phyloP scores from a whole-genome alignment of 2,113 vertebrate genomes.

The Alouatta palliata region DNA sequence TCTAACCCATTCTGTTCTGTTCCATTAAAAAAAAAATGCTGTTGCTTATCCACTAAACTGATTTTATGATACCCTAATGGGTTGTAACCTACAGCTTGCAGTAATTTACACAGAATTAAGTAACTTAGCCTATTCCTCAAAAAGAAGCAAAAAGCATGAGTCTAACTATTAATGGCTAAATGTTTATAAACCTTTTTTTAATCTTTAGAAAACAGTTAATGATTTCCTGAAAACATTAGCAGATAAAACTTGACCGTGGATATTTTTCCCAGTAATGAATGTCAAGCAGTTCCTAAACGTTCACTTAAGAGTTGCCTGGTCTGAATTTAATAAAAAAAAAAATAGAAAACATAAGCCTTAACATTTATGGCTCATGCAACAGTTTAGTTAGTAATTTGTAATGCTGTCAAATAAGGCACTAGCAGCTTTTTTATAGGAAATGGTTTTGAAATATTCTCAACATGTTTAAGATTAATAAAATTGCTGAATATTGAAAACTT shows the following conservation, averaged over 20 bases:
- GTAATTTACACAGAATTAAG: neutral
- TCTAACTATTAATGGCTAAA: conserved; percentile 29
- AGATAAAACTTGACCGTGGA: conserved; percentile 12
- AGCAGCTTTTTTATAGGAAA: conserved; percentile 20
- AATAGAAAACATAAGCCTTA: conserved; percentile 52
- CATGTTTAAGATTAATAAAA: conserved; percentile 35
- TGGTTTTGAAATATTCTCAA: neutral
- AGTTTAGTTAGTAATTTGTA: conserved; percentile 14
- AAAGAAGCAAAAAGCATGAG: conserved; percentile 11
- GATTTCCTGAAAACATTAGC: conserved; percentile 70
- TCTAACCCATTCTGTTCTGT: neutral
- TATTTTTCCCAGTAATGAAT: conserved; percentile 37
- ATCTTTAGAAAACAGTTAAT: conserved; percentile 65
- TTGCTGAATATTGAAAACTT: neutral
- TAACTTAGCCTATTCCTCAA: neutral
- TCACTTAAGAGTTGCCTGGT: conserved; percentile 41
- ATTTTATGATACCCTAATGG: neutral
- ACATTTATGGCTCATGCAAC: neutral
- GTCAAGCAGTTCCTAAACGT: conserved; percentile 41
- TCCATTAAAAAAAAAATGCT: neutral
- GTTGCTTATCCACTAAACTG: neutral
- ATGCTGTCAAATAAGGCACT: conserved; percentile 12
- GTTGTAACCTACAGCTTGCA: neutral
- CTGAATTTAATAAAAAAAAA: conserved; percentile 40
- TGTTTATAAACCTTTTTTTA: neutral